Percentiles rank a stretch among this genome's conserved stretches.
Evolutionary conservation across 2,888 invertebrate genomes (phyloP).

Genomic region (Lacanobia wlatinum): DNA sequence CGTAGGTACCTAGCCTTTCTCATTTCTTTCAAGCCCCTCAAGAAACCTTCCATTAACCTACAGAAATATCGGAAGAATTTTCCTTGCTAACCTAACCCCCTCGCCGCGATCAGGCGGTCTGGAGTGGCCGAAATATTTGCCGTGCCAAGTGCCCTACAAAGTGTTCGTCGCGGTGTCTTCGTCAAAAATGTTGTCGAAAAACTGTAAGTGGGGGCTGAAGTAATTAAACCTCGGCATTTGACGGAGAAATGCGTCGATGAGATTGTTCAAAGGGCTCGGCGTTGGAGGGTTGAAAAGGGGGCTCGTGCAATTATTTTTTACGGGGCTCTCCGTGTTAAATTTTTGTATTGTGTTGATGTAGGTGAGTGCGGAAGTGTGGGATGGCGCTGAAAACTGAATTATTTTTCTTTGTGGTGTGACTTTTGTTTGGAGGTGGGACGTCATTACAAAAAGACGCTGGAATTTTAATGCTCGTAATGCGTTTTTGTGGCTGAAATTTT

Average conservation of each 20-base stretch:
- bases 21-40: constrained; percentile 52
- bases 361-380: constrained; percentile 31
- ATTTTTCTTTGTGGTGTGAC: constrained; percentile 30
- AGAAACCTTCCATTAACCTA: constrained; percentile 62
- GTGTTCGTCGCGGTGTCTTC: constrained; percentile 61
- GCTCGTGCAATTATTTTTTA: constrained; percentile 57
- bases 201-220: constrained; percentile 56
- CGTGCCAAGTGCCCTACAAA: constrained; percentile 61
- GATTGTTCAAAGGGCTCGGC: constrained; percentile 56
- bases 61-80: constrained; percentile 66
- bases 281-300: constrained; percentile 55
- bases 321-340: constrained; percentile 32
- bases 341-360: constrained; percentile 46
- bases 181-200: constrained; percentile 68
- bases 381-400: constrained; percentile 37
- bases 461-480: background rate
- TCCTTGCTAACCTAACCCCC: constrained; percentile 52
- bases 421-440: constrained; percentile 20
- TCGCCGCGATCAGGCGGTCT: constrained; percentile 60
- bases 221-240: constrained; percentile 67
- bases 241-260: constrained; percentile 62
- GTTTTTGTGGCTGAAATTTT: background rate
- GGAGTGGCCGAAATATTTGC: constrained; percentile 67
- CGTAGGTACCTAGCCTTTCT: constrained; percentile 36
- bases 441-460: constrained; percentile 38